Percentiles rank a stretch among this genome's conserved stretches.
phyloP scores from a whole-genome alignment of 2,888 invertebrate genomes.

The Pinctada fucata region DNA sequence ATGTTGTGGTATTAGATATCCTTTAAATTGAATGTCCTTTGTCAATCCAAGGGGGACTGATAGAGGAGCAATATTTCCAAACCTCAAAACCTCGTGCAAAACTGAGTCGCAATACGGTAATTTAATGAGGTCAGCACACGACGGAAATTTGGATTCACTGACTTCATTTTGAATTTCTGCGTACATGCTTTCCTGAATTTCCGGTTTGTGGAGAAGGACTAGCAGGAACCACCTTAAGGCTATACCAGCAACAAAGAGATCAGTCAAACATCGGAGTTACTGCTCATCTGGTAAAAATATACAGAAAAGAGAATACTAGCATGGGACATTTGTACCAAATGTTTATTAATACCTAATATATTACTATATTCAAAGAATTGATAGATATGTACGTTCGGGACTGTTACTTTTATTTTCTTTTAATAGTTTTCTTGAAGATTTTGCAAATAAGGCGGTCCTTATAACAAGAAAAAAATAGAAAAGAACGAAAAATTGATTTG shows the following conservation, averaged over 20 bases:
- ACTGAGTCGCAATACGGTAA: constrained; percentile 29
- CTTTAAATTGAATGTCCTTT: constrained; percentile 14
- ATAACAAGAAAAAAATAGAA: no score
- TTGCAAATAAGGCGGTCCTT: no score
- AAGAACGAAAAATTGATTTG: no score
- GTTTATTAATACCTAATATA: no score
- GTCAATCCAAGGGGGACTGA: constrained; percentile 22
- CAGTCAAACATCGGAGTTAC: neutral
- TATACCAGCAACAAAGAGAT: constrained; percentile 2
- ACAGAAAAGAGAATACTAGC: no score
- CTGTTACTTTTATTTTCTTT: no score
- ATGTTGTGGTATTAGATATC: constrained; percentile 23
- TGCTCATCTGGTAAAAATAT: neutral
- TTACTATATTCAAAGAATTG: no score
- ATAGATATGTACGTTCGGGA: no score
- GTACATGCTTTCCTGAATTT: neutral
- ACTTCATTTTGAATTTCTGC: neutral
- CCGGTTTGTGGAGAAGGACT: neutral
- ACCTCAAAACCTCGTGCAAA: neutral
- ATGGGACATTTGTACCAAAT: no score
- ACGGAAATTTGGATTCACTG: neutral
- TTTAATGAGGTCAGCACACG: constrained; percentile 10
- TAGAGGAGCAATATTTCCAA: constrained; percentile 27
- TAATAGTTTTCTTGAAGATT: no score
- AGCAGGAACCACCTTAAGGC: neutral